Conservation (phyloP, 1,140 invertebrate species). For the Caenorhabditis brenneri region DNA sequence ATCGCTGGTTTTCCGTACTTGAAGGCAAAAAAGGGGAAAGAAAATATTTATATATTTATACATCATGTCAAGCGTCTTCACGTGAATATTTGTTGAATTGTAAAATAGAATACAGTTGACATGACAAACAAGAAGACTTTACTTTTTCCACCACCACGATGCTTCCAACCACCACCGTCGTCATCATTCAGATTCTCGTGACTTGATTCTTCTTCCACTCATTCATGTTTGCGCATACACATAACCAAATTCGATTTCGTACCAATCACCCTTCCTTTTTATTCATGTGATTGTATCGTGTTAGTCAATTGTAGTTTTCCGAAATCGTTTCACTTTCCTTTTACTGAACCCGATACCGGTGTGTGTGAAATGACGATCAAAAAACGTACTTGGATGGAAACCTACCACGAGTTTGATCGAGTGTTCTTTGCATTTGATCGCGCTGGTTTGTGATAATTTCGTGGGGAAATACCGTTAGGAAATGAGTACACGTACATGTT, state of each 20-base stretch:
- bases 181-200: neutral
- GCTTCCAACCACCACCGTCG: neutral
- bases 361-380: neutral
- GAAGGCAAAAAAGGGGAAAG: neutral
- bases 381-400: neutral
- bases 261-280: neutral
- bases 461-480: neutral
- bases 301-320: neutral
- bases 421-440: constrained; percentile 41
- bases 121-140: constrained; percentile 31
- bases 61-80: too few relatives aligned
- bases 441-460: constrained; percentile 9
- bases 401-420: constrained; percentile 9
- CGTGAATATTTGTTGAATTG: neutral
- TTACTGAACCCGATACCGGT: neutral
- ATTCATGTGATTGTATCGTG: constrained; percentile 37
- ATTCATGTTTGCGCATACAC: constrained; percentile 19
- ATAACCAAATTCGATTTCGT: constrained; percentile 15
- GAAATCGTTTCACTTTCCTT: neutral
- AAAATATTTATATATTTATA: neutral
- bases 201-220: neutral
- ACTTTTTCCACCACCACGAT: neutral
- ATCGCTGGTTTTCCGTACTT: neutral
- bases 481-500: neutral
- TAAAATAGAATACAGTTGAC: neutral